Percentiles rank a stretch among this genome's conserved stretches.
These are phyloP conservation scores for Heterochromis multidens DNA, from an alignment of 2,113 vertebrate species.

Conservation along the genomic window DNA sequence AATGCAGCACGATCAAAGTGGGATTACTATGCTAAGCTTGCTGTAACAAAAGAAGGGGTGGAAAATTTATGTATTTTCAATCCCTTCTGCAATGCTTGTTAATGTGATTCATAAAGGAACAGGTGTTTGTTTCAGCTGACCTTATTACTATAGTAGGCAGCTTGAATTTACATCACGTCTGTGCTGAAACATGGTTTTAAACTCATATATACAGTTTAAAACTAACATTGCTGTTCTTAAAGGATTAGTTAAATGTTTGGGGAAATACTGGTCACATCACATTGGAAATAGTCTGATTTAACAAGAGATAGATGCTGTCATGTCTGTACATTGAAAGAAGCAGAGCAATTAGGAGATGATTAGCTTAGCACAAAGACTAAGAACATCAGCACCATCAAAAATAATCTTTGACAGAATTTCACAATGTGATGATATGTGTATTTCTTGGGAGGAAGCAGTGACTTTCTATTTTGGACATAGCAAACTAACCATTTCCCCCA, in stretches of 20 bases:
- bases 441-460: too few species aligned
- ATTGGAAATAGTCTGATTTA: not conserved
- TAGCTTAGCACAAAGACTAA: not conserved
- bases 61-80: slow-evolving; percentile 15
- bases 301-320: not conserved
- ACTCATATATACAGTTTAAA: not conserved
- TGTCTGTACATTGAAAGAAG: not conserved
- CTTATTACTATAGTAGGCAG: slow-evolving; percentile 35
- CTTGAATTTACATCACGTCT: slow-evolving; percentile 20
- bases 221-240: not conserved
- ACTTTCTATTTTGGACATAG: not conserved
- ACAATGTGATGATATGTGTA: not conserved
- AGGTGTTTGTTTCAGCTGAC: slow-evolving; percentile 26
- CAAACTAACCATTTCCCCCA: not conserved
- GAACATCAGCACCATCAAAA: not conserved
- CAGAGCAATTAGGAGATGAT: not conserved
- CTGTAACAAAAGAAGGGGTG: slow-evolving; percentile 33
- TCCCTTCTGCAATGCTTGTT: not conserved
- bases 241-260: slow-evolving; percentile 3
- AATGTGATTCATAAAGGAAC: slow-evolving; percentile 37
- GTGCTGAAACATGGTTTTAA: slow-evolving; percentile 11
- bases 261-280: not conserved
- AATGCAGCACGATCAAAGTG: slow-evolving; percentile 40
- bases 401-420: not conserved
- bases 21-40: slow-evolving; percentile 48